These are phyloP conservation scores for Furcifer pardalis DNA, from an alignment of 2,797 vertebrate species.

Conservation along the genomic window DNA sequence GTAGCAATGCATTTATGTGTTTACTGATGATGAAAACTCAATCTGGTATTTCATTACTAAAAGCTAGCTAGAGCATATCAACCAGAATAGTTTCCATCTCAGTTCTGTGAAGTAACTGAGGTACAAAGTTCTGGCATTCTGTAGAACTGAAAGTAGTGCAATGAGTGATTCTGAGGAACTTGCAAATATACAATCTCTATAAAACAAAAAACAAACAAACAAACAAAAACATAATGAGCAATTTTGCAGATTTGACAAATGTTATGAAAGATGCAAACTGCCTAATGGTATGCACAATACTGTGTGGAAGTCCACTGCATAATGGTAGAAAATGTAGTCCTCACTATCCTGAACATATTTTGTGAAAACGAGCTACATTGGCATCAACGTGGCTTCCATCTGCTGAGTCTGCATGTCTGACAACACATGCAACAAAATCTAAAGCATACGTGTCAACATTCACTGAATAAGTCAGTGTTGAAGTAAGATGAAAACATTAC, in stretches of 20 bases:
- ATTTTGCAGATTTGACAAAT: slow-evolving; percentile 34
- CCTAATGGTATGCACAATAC: slow-evolving; percentile 53
- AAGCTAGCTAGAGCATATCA: slow-evolving; percentile 60
- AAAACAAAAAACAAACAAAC: no score
- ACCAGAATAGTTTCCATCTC: slow-evolving; percentile 31
- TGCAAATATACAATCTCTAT: slow-evolving; percentile 42
- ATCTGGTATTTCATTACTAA: slow-evolving; percentile 61
- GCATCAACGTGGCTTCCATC: not conserved
- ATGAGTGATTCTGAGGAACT: not conserved
- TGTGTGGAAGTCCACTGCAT: slow-evolving; percentile 39
- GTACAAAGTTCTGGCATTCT: slow-evolving; percentile 36
- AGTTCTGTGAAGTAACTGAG: slow-evolving; percentile 35
- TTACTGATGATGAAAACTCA: slow-evolving; percentile 66
- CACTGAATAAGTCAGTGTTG: not conserved
- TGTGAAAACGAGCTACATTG: not conserved
- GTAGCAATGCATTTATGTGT: slow-evolving; percentile 69
- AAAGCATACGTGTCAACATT: not conserved
- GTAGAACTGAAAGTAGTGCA: slow-evolving; percentile 42
- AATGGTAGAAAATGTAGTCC: slow-evolving; percentile 24
- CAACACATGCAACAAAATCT: not conserved
- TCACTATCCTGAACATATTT: not conserved
- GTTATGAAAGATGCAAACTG: slow-evolving; percentile 39
- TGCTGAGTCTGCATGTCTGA: not conserved
- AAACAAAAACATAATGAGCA: slow-evolving; percentile 40
- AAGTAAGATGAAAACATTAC: not conserved